A percentile compares a stretch with the other conserved stretches of the same genome.
Evolutionary conservation across 92 coral and sea anemone species (phyloP).

Genomic region (Muricea muricata): DNA sequence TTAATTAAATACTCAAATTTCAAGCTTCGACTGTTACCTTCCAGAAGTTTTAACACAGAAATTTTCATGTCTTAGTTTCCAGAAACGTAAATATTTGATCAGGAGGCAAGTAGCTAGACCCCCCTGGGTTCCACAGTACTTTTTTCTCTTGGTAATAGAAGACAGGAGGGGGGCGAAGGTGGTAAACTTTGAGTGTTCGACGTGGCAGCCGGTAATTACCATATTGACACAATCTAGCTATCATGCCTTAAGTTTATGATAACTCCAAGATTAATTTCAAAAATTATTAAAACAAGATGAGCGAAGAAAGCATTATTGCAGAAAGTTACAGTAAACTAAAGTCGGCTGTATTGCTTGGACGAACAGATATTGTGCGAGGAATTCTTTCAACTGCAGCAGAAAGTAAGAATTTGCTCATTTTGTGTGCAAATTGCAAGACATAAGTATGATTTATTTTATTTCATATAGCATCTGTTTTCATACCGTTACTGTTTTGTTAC

Average conservation of each 20-base stretch:
- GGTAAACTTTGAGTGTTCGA: background rate
- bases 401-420: slow-evolving; percentile 68
- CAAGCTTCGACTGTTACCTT: too few species aligned
- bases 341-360: slow-evolving; percentile 83
- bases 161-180: background rate
- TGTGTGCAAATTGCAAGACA: background rate
- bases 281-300: slow-evolving; percentile 56
- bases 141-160: background rate
- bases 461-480: background rate
- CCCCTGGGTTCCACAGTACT: background rate
- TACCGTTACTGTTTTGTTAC: background rate
- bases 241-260: slow-evolving; percentile 28
- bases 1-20: too few species aligned
- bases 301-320: slow-evolving; percentile 89
- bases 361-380: slow-evolving; percentile 93
- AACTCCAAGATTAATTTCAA: background rate
- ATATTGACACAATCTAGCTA: background rate
- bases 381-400: slow-evolving; percentile 96
- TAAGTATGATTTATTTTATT: background rate
- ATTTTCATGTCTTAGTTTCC: too few species aligned
- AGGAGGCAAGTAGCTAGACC: too few species aligned
- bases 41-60: too few species aligned
- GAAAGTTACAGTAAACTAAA: slow-evolving; percentile 91
- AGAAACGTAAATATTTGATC: too few species aligned
- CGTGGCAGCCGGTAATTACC: slow-evolving; percentile 5